Evolutionary conservation across 2,113 vertebrate genomes (phyloP).

Genomic region (Mesocricetus auratus): DNA sequence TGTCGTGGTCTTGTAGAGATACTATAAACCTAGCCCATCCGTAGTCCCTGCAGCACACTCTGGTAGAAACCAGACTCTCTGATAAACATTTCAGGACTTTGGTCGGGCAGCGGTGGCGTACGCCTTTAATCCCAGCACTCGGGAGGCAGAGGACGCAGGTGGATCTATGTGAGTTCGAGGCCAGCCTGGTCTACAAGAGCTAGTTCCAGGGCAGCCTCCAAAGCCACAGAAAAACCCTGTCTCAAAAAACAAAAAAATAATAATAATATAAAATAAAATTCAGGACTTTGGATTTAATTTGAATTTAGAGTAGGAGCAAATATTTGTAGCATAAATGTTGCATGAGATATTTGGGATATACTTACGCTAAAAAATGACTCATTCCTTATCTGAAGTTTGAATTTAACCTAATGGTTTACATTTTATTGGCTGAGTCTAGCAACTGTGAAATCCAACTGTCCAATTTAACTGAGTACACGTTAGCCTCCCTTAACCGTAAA

Average conservation of each 20-base stretch:
- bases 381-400: neutral
- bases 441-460: neutral
- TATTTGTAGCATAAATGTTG: neutral
- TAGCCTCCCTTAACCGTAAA: neutral
- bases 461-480: neutral
- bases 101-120: too few relatives aligned
- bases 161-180: too few relatives aligned
- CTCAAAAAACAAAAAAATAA: too few relatives aligned
- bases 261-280: too few relatives aligned
- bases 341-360: neutral
- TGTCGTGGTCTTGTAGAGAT: too few relatives aligned
- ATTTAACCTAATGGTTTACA: neutral
- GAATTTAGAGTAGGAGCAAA: neutral
- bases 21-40: accelerated
- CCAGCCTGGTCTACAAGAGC: too few relatives aligned
- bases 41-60: accelerated
- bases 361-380: neutral
- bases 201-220: too few relatives aligned
- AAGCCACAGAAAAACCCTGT: too few relatives aligned
- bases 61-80: neutral
- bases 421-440: neutral
- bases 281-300: neutral
- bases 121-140: too few relatives aligned
- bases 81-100: neutral
- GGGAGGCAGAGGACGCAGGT: too few relatives aligned